Evolutionary conservation across 2,888 invertebrate species (phyloP), one percentile per base, ranked within the genome.

Genomic region (Dichetophora obliterata): DNA sequence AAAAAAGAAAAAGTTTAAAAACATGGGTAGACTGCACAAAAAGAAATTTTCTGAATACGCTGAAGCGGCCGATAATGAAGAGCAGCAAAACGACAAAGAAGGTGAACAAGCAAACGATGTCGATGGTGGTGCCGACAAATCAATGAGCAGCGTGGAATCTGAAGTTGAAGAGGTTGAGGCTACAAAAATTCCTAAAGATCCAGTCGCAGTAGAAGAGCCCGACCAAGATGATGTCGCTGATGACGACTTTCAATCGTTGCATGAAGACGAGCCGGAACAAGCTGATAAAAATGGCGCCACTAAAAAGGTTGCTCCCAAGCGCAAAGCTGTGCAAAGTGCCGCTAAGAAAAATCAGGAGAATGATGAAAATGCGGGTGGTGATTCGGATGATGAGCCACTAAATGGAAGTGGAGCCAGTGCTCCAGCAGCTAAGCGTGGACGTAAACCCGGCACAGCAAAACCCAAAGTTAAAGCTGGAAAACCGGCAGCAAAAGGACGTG

Each of bases 11-110:
- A 77, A 65, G 59, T 76, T 72, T 63, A 78, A 78, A 80, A 82
- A 77, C 52, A 88, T 88, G 88, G 88, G 84, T 16, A 85, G 87
- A 77, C 80, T 85, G 37, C 86, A 87, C 63, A 88, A 88, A 79
- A 88, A 84, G 72, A 88, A 87, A 81, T 80, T 84, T 52, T 82
- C 84, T 24, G 85, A 86, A 76, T 83, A 83, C 19, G 78, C 83
- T 11, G 84, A 83, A 76, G 79, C 81, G 48, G 82, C 84, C 75
- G 83, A 86, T 81, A 86, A 84, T 79, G 82, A 84, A 16, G 84
- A 84, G 68, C 82, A 84, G 50, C 77, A 74, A 69, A 79, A 68
- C 27, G 80, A 78, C 63, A 79, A 77, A 72, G 81, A 76, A 1
- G 77, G 80, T 2, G 75, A 80, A 78, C 73, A 79, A 78, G 72